A percentile compares a stretch with the other conserved stretches of the same genome.
Evolutionary conservation across 1,140 invertebrate genomes (phyloP).

Genomic region (Drosophila lacertosa): DNA sequence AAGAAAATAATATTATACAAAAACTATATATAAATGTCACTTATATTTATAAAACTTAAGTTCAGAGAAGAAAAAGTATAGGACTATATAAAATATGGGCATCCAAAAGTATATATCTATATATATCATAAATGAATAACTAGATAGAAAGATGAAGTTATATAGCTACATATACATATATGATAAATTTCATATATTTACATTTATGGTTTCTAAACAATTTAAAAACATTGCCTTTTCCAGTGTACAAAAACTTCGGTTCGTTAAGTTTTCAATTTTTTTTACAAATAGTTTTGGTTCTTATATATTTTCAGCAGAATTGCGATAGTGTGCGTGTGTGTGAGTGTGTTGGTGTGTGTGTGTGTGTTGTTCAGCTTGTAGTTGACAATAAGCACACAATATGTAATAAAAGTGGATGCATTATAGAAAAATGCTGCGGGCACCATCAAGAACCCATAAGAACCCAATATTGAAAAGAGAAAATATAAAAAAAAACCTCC

Average conservation of each 20-base stretch:
- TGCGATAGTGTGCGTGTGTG: conserved; percentile 20
- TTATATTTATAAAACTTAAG: no score
- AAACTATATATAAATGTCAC: no score
- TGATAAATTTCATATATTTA: no score
- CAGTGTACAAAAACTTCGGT: conserved; percentile 14
- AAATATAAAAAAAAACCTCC: conserved; percentile 7
- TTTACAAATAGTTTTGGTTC: conserved; percentile 1
- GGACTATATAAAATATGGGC: no score
- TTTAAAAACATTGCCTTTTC: no score
- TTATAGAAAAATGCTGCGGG: conserved; percentile 69
- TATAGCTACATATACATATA: no score
- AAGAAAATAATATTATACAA: no score
- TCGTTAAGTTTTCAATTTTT: background rate
- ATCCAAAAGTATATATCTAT: no score
- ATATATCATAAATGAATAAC: no score
- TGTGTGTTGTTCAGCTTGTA: conserved; percentile 25
- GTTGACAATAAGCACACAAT: conserved; percentile 75
- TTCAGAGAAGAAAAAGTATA: no score
- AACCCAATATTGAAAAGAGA: conserved; percentile 26
- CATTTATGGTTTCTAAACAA: no score
- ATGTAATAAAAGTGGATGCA: conserved; percentile 76
- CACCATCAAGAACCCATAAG: conserved; percentile 53
- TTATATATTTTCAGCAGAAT: conserved; percentile 66
- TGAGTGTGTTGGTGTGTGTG: background rate
- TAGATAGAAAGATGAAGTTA: no score